Evolutionary conservation across 2,113 vertebrate genomes (phyloP), one percentile per base, ranked within the genome.

Genomic region (Hypocryptadius cinnamomeus): DNA sequence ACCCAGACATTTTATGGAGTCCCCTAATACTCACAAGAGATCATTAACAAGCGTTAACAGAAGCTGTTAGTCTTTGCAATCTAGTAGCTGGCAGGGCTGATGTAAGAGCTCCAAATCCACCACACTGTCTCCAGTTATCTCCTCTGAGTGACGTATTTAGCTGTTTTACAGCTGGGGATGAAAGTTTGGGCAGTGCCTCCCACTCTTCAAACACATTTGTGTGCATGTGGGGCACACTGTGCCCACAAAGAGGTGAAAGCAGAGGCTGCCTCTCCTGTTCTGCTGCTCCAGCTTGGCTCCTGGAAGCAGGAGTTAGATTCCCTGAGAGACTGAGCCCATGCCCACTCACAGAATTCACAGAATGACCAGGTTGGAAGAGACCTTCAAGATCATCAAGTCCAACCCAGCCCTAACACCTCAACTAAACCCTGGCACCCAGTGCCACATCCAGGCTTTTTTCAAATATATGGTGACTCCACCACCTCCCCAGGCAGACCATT

Each of bases 31-130:
- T 65, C 61, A 48, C 60, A 72, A 37, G 70, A 48, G 61, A 64
- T 92, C 80, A 91, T 91, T 93, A 76, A 40, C n/a, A 57, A 76
- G 92, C 0, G 5, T 54, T 89, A 95, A 92, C 76, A 92, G 92
- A 60, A 90, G 91, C 86, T 94, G 89, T 92, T 83, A 90, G 54
- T 33, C 79, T 86, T 65, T 60, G n/a, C 56, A 90, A 37, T 56
- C 18, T 44, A 71, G 45, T 24, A 92, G 73, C 78, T 73, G 63
- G 42, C 57, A 93, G 70, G n/a, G 30, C 66, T 85, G 78, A 84
- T n/a, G 69, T 10, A 51, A 71, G 59, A 74, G 19, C 69, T 48
- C 69, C 57, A 87, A 42, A 81, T 48, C 21, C 61, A 87, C 30
- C 65, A 11, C 0, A 3, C 53, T 79, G 45, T 47, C 78, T 92